Evolutionary conservation across 1,140 invertebrate species (phyloP).

Genomic region (Ridgeia piscesae): DNA sequence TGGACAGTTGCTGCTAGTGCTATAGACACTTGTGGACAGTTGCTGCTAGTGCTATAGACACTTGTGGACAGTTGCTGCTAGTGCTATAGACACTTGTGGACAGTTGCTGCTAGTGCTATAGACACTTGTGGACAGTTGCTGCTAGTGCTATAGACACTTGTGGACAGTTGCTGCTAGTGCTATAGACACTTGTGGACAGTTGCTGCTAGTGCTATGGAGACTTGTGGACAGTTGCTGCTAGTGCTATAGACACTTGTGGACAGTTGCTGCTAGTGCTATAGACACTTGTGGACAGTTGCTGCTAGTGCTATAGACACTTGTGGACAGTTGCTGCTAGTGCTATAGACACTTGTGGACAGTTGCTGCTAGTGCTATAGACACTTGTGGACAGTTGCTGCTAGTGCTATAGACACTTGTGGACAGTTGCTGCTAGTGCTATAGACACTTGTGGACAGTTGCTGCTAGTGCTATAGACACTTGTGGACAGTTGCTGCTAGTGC

Average conservation of each 20-base stretch:
- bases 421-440: neutral
- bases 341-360: neutral
- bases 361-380: neutral
- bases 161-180: neutral
- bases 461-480: neutral
- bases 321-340: neutral
- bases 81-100: neutral
- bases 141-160: neutral
- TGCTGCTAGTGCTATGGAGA: neutral
- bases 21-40: neutral
- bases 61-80: neutral
- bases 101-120: neutral
- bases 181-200: neutral
- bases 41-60: neutral
- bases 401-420: neutral
- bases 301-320: neutral
- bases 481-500: neutral
- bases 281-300: neutral
- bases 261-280: neutral
- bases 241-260: neutral
- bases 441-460: neutral
- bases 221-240: neutral
- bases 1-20: neutral
- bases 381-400: neutral
- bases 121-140: neutral